phyloP scores from a whole-genome alignment of 2,113 vertebrate genomes.

The Actenoides lindsayi region DNA sequence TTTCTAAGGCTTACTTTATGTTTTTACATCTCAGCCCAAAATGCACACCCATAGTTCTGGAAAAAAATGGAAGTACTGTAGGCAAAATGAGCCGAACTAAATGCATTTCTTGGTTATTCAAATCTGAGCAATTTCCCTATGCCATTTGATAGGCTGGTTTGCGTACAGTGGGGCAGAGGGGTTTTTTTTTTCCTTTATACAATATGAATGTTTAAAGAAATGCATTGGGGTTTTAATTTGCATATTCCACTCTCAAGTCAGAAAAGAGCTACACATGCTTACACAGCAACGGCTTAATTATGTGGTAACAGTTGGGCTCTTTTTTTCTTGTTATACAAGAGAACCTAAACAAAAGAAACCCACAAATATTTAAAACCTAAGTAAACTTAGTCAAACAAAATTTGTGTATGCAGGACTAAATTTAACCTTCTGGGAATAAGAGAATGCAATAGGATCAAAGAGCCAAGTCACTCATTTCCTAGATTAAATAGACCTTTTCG shows the following conservation, averaged over 20 bases:
- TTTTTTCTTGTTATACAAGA: constrained; percentile 49
- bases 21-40: not conserved
- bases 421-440: constrained; percentile 56
- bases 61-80: not conserved
- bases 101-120: not conserved
- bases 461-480: constrained; percentile 68
- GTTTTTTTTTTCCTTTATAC: not conserved
- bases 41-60: not conserved
- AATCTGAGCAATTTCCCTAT: not conserved
- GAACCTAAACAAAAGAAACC: constrained; percentile 65
- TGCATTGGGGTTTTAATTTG: constrained; percentile 28
- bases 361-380: constrained; percentile 64
- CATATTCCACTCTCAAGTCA: constrained; percentile 29
- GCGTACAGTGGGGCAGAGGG: not conserved
- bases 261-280: constrained; percentile 38
- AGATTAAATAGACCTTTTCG: constrained; percentile 51
- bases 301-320: not conserved
- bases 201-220: constrained; percentile 11
- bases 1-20: not conserved
- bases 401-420: constrained; percentile 63
- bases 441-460: constrained; percentile 71
- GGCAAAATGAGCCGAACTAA: not conserved
- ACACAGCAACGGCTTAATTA: constrained; percentile 58
- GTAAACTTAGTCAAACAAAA: constrained; percentile 62
- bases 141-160: not conserved